Conservation (phyloP, 1,140 invertebrate species). For the Portunus trituberculatus region DNA sequence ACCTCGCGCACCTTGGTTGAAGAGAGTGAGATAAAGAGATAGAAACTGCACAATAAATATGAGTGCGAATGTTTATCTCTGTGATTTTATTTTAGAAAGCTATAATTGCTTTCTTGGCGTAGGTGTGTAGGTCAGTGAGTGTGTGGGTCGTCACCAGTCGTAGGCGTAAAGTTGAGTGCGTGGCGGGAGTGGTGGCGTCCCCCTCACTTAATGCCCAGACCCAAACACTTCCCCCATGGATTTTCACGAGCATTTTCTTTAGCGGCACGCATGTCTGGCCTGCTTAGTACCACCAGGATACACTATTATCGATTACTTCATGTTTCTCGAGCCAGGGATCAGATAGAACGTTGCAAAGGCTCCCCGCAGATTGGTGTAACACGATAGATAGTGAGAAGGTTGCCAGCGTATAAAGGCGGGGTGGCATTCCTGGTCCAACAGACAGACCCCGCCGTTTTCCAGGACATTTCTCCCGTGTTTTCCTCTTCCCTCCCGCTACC, state of each 20-base stretch:
- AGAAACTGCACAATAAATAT: neutral
- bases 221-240: conserved; percentile 46
- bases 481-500: neutral
- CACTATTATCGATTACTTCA: neutral
- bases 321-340: neutral
- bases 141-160: neutral
- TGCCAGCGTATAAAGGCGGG: neutral
- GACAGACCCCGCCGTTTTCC: neutral
- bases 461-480: conserved; percentile 21
- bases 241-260: conserved; percentile 57
- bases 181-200: conserved; percentile 8
- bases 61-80: neutral
- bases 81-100: neutral
- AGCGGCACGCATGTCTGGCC: neutral
- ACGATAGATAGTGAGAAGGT: neutral
- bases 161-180: too few relatives aligned
- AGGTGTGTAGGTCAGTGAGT: neutral
- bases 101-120: neutral
- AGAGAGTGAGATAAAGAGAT: neutral
- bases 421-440: conserved; percentile 38
- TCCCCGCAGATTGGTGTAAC: neutral
- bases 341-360: neutral
- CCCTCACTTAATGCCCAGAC: conserved; percentile 54
- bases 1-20: neutral
- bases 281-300: neutral